Evolutionary conservation across 2,113 vertebrate species (phyloP), one percentile per base, ranked within the genome.

Genomic region (Sitta europaea): DNA sequence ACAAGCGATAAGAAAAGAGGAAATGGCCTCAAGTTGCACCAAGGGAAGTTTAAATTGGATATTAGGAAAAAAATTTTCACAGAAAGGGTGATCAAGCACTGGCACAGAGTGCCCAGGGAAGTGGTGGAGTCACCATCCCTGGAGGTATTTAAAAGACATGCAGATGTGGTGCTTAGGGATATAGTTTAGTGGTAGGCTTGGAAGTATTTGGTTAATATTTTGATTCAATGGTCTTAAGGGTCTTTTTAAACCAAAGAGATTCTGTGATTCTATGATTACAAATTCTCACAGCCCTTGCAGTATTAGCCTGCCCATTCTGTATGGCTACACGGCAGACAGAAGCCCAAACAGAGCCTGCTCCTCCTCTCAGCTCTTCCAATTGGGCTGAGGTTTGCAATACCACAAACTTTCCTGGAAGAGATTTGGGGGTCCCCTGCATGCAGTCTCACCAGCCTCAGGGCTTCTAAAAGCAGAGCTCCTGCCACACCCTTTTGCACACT

Each of bases 401-500:
- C 1, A 4, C 50, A 85, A 29, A 74, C 1, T 63, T 70, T 63
- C 58, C 57, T 0, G 0, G 40, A 51, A 79, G 62, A 62, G 22
- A 47, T 48, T 28, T 42, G 12, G 15, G 15, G 5, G 35, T 82
- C 38, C 14, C 18, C 29, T 8, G 3, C 35, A 36, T 11, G 3
- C 27, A 83, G 9, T 66, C 21, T 67, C n/a, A 82, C 22, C 19
- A 90, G 66, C n/a, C 54, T 86, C 45, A 54, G 59, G 42, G 55
- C 38, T 84, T 86, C 68, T 86, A 48, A 88, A 88, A 61, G 38
- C 36, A 79, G 53, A 80, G 40, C n/a, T 77, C 14, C 72, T 80
- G 75, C n/a, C 94, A 93, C 85, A 67, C 78, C 63, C 43, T 95
- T 73, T 36, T 65, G 62, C 22, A 86, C 27, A 22, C 28, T 61